A percentile compares a stretch with the other conserved stretches of the same genome.
phyloP scores from a whole-genome alignment of 2,888 invertebrate species.

The Tiliacea citrago region DNA sequence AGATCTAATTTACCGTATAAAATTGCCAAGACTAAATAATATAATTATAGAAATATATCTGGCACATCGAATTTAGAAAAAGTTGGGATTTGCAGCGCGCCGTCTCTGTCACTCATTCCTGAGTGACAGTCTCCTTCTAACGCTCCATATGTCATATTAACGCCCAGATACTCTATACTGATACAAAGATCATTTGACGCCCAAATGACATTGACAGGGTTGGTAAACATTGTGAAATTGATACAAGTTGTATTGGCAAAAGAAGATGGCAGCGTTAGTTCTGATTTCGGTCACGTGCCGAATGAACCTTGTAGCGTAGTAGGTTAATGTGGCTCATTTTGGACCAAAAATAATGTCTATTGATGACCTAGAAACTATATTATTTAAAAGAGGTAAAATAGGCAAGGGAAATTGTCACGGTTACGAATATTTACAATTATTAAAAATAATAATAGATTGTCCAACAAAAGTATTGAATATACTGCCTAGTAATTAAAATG shows the following conservation, averaged over 20 bases:
- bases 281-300: background rate
- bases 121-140: constrained; percentile 6
- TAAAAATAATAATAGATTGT: background rate
- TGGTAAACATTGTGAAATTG: background rate
- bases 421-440: constrained; percentile 18
- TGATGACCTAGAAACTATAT: constrained; percentile 22
- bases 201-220: background rate
- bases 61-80: background rate
- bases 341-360: background rate
- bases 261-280: background rate
- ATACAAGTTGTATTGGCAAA: background rate
- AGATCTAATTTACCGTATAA: too few relatives aligned
- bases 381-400: constrained; percentile 1
- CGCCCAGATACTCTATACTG: background rate
- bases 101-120: background rate
- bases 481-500: constrained; percentile 22
- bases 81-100: background rate
- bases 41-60: too few relatives aligned
- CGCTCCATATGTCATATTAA: background rate
- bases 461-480: constrained; percentile 29
- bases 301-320: background rate
- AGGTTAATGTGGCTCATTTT: background rate
- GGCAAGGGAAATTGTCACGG: background rate
- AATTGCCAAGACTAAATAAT: too few relatives aligned
- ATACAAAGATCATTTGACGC: too few relatives aligned